Evolutionary conservation across 2,797 vertebrate species (phyloP).

Genomic region (Macropodus opercularis): DNA sequence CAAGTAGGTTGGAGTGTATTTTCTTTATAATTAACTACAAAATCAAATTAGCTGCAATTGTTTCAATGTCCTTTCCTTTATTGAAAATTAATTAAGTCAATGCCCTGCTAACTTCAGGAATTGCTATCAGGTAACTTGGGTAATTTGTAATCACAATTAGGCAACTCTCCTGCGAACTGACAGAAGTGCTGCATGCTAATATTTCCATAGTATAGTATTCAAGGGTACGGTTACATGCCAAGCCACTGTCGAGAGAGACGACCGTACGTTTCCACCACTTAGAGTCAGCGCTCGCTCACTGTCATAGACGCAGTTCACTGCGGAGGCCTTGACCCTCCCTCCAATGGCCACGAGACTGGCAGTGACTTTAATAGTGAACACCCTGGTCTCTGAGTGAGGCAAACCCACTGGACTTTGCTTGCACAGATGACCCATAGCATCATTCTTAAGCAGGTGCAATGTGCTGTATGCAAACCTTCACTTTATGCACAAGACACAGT

Average conservation of each 20-base stretch:
- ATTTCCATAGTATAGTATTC: slow-evolving; percentile 58
- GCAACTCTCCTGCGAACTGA: slow-evolving; percentile 56
- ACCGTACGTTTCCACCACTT: slow-evolving; percentile 40
- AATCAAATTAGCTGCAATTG: slow-evolving; percentile 71
- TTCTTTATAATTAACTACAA: slow-evolving; percentile 66
- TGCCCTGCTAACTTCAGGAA: slow-evolving; percentile 59
- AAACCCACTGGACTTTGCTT: too few relatives aligned
- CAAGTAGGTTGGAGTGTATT: slow-evolving; percentile 43
- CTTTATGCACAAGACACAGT: slow-evolving; percentile 9
- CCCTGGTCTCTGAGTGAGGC: too few relatives aligned
- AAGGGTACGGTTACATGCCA: slow-evolving; percentile 39
- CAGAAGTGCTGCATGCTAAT: slow-evolving; percentile 70
- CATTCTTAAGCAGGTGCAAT: too few relatives aligned
- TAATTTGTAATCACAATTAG: slow-evolving; percentile 79
- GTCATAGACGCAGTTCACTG: slow-evolving; percentile 14
- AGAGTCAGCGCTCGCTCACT: slow-evolving; percentile 36
- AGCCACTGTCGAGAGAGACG: slow-evolving; percentile 38
- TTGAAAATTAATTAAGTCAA: slow-evolving; percentile 72
- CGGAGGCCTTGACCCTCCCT: slow-evolving; percentile 2
- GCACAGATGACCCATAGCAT: neutral
- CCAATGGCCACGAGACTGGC: neutral
- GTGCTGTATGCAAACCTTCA: neutral
- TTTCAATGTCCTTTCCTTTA: slow-evolving; percentile 63
- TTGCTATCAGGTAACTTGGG: slow-evolving; percentile 71
- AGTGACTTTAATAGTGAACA: too few relatives aligned